phyloP scores from a whole-genome alignment of 2,797 vertebrate genomes.

The Buphagus erythrorhynchus region DNA sequence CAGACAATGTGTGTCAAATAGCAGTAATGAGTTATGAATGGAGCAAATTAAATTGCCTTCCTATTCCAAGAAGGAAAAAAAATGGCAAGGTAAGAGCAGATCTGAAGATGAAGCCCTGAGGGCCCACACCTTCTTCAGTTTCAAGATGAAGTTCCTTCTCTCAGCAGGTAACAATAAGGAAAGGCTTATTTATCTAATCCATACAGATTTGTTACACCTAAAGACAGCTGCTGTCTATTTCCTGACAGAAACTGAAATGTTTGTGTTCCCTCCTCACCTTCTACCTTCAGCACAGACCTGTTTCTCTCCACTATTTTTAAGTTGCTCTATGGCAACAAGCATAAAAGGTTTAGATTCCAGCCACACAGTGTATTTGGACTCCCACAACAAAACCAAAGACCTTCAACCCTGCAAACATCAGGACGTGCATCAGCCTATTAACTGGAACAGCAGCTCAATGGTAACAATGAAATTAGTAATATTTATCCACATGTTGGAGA shows the following conservation, averaged over 20 bases:
- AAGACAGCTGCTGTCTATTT: background rate
- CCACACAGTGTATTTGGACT: background rate
- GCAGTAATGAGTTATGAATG: background rate
- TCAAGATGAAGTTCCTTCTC: background rate
- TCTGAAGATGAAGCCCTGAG: background rate
- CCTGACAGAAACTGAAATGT: background rate
- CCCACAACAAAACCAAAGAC: background rate
- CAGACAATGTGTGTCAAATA: background rate
- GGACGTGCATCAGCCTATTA: background rate
- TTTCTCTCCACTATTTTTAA: background rate
- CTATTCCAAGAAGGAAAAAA: background rate
- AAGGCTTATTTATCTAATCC: background rate
- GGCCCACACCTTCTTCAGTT: background rate
- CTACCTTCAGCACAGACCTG: background rate
- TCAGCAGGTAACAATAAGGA: background rate
- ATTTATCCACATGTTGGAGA: background rate
- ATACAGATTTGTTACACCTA: background rate
- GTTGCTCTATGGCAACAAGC: background rate
- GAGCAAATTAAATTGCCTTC: background rate
- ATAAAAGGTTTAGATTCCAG: background rate
- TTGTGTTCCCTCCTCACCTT: background rate
- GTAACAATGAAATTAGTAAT: background rate
- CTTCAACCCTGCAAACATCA: background rate
- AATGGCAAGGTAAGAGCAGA: background rate
- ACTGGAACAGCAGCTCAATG: background rate